Percentiles rank a stretch among this genome's conserved stretches.
These are phyloP conservation scores for Smutsia gigantea DNA, from an alignment of 2,797 vertebrate genomes.

Conservation along the genomic window DNA sequence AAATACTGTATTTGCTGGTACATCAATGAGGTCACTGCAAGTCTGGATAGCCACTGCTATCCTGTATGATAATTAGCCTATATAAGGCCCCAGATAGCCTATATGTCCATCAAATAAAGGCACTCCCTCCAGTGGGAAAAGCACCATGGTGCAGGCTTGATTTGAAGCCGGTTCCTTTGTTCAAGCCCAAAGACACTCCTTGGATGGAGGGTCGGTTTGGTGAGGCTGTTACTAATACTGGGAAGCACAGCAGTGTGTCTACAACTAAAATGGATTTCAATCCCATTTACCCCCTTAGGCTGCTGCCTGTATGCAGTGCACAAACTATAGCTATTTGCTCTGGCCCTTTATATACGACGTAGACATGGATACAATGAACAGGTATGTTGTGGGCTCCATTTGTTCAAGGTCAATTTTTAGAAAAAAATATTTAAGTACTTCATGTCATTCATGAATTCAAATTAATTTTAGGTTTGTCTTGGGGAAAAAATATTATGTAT, in stretches of 20 bases:
- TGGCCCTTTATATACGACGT: neutral
- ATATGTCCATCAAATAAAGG: neutral
- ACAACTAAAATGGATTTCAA: neutral
- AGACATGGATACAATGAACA: neutral
- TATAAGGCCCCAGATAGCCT: neutral
- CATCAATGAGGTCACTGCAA: neutral
- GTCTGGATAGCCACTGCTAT: neutral
- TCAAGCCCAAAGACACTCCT: neutral
- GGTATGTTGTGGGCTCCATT: neutral
- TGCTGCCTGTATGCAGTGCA: neutral
- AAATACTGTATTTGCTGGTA: neutral
- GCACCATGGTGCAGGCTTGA: neutral
- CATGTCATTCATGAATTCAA: neutral
- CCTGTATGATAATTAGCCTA: neutral
- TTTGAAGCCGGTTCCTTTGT: neutral
- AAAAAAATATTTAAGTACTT: neutral
- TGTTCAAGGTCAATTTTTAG: neutral
- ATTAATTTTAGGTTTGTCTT: neutral
- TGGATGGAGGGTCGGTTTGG: accelerated
- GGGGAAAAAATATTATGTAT: slow-evolving; percentile 3
- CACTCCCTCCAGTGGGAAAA: neutral
- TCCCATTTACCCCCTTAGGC: too few relatives aligned
- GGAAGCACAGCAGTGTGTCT: neutral
- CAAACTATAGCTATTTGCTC: neutral
- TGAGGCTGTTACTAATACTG: neutral